A percentile compares a stretch with the other conserved stretches of the same genome.
Conservation (phyloP, 1,140 invertebrate species). For the Anthonomus grandis region DNA sequence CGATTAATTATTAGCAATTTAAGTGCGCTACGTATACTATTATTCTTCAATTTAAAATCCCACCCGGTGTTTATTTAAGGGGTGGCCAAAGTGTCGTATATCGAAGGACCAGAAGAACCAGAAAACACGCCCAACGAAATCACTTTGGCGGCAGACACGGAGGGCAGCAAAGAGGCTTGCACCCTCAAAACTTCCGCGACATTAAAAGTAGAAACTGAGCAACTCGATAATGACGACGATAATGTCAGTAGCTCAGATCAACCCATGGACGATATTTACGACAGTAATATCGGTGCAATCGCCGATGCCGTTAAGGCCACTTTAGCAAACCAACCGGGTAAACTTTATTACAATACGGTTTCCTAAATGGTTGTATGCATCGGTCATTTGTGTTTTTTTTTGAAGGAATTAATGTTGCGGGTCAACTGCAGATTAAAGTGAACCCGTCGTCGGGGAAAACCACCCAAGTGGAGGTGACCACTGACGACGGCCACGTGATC, state of each 20-base stretch:
- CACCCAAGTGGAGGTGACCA: constrained; percentile 50
- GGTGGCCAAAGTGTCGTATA: constrained; percentile 42
- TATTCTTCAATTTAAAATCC: not conserved
- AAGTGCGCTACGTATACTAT: constrained; percentile 2
- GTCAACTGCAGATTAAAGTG: constrained; percentile 46
- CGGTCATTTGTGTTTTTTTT: not conserved
- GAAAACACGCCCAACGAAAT: constrained; percentile 51
- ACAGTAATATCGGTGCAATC: constrained; percentile 44
- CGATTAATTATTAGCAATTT: too few relatives aligned
- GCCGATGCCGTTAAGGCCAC: constrained; percentile 48
- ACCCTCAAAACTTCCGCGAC: constrained; percentile 35
- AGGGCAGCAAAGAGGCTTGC: constrained; percentile 44
- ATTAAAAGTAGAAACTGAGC: constrained; percentile 33
- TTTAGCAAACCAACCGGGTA: constrained; percentile 43
- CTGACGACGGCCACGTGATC: constrained; percentile 49
- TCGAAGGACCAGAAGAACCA: constrained; percentile 37
- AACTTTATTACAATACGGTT: not conserved
- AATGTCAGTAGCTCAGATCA: too few relatives aligned
- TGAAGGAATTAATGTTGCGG: constrained; percentile 40
- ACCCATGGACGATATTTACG: constrained; percentile 33
- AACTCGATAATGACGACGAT: constrained; percentile 25
- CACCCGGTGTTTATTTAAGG: constrained; percentile 12
- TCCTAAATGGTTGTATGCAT: not conserved
- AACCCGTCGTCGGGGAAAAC: constrained; percentile 43
- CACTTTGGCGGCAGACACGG: constrained; percentile 39